Evolutionary conservation across 2,797 vertebrate species (phyloP), one percentile per base, ranked within the genome.

Genomic region (Agapornis canus): DNA sequence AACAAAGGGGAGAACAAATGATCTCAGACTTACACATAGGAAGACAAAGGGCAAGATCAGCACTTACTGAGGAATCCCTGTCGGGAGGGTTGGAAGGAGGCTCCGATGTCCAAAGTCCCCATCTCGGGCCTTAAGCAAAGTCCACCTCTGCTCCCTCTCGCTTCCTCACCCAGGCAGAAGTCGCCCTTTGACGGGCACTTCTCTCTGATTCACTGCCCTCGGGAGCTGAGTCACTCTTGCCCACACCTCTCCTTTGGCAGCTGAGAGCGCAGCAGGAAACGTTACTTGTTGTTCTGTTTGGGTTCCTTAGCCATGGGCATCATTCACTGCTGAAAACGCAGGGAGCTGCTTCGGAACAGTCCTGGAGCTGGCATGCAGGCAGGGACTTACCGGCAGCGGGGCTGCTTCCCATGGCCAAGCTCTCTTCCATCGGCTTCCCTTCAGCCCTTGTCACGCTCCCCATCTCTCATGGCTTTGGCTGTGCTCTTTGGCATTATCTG

Each of bases 401-500:
- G 75, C 75, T 78, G 83, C 71, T 69, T 22, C 51, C 82, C 48
- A 5, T 0, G 8, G 88, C 86, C 94, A 76, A 75, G 81, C 68
- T 60, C 89, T 64, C 61, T 25, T 76, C 92, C 92, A 73, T 60
- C 94, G 87, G 92, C 92, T 94, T 73, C 90, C 77, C 76, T 73
- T 96, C 96, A 92, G 90, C 88, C 91, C 82, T 79, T 15, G 72
- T 93, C 83, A 57, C 54, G 4, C 82, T 72, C 90, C 59, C 76
- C 43, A 0, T 83, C 79, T 42, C 95, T 79, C 79, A 76, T 57
- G 85, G 90, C 92, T 80, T 49, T 73, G 88, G 79, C 91, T 68
- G 7, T 45, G 73, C 77, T 90, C 92, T 64, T 52, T 84, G 90
- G 65, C 92, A 87, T 96, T 93, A 97, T 27, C 96, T 97, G 89